Evolutionary conservation across 2,888 invertebrate species (phyloP).

Genomic region (Phragmatobia fuliginosa): DNA sequence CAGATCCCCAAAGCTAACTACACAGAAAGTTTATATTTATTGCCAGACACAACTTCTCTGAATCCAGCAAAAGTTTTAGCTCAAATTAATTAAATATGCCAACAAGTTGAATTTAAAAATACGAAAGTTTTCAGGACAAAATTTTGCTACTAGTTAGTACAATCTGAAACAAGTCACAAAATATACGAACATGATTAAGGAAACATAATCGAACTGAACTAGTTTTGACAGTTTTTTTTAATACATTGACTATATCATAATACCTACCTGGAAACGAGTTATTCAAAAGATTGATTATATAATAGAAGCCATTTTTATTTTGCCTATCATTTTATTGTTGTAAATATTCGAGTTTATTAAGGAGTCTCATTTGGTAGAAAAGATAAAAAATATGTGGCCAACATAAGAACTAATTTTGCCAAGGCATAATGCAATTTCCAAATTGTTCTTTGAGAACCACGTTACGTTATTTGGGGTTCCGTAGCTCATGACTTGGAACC

Average conservation of each 20-base stretch:
- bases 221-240: neutral
- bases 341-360: too few species aligned
- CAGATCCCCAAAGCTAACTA: too few species aligned
- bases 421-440: too few species aligned
- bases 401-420: too few species aligned
- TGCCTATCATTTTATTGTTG: too few species aligned
- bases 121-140: neutral
- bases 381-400: too few species aligned
- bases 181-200: neutral
- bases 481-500: too few species aligned
- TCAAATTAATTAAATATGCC: neutral
- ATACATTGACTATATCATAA: neutral
- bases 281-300: neutral
- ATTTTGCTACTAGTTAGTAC: neutral
- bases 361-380: too few species aligned
- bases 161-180: neutral
- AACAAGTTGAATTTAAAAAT: constrained; percentile 1
- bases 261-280: neutral
- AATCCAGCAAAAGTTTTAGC: neutral
- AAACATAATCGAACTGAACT: neutral
- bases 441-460: too few species aligned
- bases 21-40: neutral
- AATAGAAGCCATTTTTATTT: too few species aligned
- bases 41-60: neutral
- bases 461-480: too few species aligned